Conservation (phyloP, 2,888 invertebrate species). For the Polietes domitor region DNA sequence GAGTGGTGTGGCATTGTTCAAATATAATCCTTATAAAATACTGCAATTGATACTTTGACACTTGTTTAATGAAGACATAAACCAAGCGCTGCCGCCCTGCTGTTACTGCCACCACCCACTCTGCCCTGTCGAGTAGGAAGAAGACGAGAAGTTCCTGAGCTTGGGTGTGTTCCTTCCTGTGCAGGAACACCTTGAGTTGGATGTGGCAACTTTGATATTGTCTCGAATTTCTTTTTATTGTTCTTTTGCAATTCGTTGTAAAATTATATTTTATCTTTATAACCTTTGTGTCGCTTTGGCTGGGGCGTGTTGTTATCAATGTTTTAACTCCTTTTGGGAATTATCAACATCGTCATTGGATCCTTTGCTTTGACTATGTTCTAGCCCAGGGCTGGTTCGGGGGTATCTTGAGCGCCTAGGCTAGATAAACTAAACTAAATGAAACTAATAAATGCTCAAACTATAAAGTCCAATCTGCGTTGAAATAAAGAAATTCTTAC, state of each 20-base stretch:
- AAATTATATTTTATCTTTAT: constrained; percentile 36
- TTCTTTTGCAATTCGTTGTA: constrained; percentile 27
- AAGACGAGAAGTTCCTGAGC: background rate
- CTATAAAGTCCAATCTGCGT: too few relatives aligned
- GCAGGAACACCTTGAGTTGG: background rate
- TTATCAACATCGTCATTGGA: background rate
- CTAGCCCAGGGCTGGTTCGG: background rate
- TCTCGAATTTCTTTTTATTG: constrained; percentile 45
- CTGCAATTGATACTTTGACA: constrained; percentile 64
- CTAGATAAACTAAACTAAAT: too few relatives aligned
- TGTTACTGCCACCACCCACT: background rate
- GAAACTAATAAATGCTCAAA: too few relatives aligned
- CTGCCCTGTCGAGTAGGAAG: background rate
- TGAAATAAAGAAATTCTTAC: too few relatives aligned
- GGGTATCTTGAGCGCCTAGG: too few relatives aligned
- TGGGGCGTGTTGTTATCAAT: constrained; percentile 35
- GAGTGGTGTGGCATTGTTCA: background rate
- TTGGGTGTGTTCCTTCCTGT: background rate
- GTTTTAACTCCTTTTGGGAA: constrained; percentile 36
- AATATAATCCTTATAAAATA: constrained; percentile 40
- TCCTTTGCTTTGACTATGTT: background rate
- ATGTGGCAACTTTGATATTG: constrained; percentile 26
- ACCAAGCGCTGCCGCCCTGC: constrained; percentile 16
- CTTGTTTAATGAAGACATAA: constrained; percentile 44
- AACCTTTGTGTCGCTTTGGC: constrained; percentile 29